Evolutionary conservation across 2,797 vertebrate genomes (phyloP).

Genomic region (Tangara arthus): DNA sequence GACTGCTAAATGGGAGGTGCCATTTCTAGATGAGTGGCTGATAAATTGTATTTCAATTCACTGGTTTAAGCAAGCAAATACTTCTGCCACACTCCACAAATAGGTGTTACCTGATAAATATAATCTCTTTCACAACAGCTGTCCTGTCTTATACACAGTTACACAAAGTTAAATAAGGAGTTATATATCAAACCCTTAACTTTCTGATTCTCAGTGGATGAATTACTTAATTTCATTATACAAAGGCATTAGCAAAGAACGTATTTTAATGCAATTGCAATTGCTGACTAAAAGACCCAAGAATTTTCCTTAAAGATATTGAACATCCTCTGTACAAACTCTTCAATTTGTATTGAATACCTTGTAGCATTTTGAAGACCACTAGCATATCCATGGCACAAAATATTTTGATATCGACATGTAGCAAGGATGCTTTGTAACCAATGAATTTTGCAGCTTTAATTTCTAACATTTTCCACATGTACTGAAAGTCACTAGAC

Average conservation of each 20-base stretch:
- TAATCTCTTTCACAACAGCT: background rate
- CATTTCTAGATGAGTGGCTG: background rate
- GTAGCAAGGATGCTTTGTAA: background rate
- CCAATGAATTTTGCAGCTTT: background rate
- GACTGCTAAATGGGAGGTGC: background rate
- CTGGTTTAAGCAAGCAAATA: background rate
- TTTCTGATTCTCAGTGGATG: background rate
- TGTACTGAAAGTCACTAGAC: background rate
- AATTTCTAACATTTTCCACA: background rate
- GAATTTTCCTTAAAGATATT: background rate
- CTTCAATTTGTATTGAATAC: background rate
- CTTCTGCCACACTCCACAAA: background rate
- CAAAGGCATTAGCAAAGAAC: background rate
- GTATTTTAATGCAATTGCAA: background rate
- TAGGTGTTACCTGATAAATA: background rate
- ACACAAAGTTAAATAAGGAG: background rate
- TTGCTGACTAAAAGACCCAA: background rate
- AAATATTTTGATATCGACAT: background rate
- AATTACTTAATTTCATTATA: background rate
- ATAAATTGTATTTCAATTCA: background rate
- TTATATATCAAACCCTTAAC: background rate
- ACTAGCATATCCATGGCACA: background rate
- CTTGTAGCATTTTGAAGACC: background rate
- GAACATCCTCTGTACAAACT: background rate
- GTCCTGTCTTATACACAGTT: background rate